Percentiles rank a stretch among this genome's conserved stretches.
phyloP scores from a whole-genome alignment of 1,140 invertebrate genomes.

The Drosophila bocki region DNA sequence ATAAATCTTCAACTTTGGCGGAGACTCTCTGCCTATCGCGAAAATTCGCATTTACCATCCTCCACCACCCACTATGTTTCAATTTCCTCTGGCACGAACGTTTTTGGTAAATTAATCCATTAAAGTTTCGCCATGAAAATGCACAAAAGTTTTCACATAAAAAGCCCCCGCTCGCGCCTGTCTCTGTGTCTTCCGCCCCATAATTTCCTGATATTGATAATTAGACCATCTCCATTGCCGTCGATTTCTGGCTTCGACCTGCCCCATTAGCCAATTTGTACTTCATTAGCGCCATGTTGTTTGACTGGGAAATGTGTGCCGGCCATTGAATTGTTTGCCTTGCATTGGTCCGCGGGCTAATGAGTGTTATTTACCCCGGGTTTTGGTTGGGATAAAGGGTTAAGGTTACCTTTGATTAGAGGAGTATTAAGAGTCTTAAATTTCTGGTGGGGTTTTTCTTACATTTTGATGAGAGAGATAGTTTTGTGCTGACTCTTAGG shows the following conservation, averaged over 20 bases:
- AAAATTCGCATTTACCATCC: constrained; percentile 8
- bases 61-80: constrained; percentile 53
- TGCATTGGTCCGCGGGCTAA: constrained; percentile 34
- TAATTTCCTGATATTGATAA: constrained; percentile 67
- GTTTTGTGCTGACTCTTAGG: not conserved
- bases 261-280: constrained; percentile 75
- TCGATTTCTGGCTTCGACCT: constrained; percentile 30
- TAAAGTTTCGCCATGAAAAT: constrained; percentile 80
- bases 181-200: constrained; percentile 20
- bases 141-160: constrained; percentile 81
- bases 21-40: constrained; percentile 30
- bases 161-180: constrained; percentile 27
- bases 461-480: not conserved
- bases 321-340: constrained; percentile 11
- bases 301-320: constrained; percentile 4
- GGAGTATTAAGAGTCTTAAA: too few species aligned
- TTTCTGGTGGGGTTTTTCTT: not conserved
- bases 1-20: constrained; percentile 32
- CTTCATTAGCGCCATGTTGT: constrained; percentile 70
- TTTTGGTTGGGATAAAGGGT: constrained; percentile 6
- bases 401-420: not conserved
- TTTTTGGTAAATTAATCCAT: constrained; percentile 81
- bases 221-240: constrained; percentile 48
- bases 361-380: constrained; percentile 39
- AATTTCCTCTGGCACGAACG: constrained; percentile 74